Evolutionary conservation across 2,888 invertebrate species (phyloP).

Genomic region (Polyommatus icarus): DNA sequence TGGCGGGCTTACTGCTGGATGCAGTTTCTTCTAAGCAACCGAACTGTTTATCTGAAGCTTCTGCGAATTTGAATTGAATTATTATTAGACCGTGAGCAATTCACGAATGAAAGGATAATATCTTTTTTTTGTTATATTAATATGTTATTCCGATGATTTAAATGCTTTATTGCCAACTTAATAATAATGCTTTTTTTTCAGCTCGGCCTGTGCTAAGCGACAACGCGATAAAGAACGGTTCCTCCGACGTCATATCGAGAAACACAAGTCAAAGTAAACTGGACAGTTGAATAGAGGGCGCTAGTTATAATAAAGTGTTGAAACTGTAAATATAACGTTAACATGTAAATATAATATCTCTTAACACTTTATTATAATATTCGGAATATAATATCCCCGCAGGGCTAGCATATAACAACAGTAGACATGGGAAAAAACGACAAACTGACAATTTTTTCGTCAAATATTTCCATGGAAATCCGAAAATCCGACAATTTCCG

Average conservation of each 20-base stretch:
- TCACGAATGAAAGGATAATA: too few relatives aligned
- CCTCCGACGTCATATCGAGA: constrained; percentile 55
- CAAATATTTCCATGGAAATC: too few relatives aligned
- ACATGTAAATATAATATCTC: constrained; percentile 33
- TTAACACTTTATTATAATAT: constrained; percentile 25
- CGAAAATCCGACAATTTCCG: too few relatives aligned
- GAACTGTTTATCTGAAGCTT: too few relatives aligned
- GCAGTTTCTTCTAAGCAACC: too few relatives aligned
- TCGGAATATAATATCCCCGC: neutral
- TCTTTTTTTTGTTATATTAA: too few relatives aligned
- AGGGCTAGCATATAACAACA: too few relatives aligned
- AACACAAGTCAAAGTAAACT: constrained; percentile 73
- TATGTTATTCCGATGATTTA: neutral
- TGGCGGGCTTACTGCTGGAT: too few relatives aligned
- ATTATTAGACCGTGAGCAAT: too few relatives aligned
- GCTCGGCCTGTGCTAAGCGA: constrained; percentile 65
- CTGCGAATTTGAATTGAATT: too few relatives aligned
- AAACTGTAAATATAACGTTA: constrained; percentile 31
- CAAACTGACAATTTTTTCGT: too few relatives aligned
- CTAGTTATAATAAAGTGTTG: constrained; percentile 31
- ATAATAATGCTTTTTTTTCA: constrained; percentile 47
- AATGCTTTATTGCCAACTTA: neutral
- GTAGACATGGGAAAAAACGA: too few relatives aligned
- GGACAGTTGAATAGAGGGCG: constrained; percentile 58
- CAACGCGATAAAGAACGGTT: constrained; percentile 54